phyloP scores from a whole-genome alignment of 2,888 invertebrate species.

The Agriopis marginaria region DNA sequence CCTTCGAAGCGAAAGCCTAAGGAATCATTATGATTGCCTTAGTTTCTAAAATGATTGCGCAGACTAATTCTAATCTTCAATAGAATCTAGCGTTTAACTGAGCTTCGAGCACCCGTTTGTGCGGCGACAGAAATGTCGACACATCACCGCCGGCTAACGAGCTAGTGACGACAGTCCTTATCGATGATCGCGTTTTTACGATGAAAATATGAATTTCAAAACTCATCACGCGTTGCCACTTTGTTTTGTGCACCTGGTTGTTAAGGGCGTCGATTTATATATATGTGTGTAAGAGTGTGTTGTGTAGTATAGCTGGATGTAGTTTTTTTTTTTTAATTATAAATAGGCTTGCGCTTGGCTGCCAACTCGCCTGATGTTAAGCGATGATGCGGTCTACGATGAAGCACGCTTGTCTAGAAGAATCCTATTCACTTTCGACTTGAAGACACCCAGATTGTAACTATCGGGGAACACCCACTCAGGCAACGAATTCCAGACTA shows the following conservation, averaged over 20 bases:
- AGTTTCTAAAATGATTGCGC: background rate
- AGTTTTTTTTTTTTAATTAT: too few relatives aligned
- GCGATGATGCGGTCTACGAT: too few relatives aligned
- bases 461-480: too few relatives aligned
- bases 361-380: too few relatives aligned
- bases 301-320: background rate
- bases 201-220: conserved; percentile 51
- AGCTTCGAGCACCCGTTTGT: conserved; percentile 48
- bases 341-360: too few relatives aligned
- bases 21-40: background rate
- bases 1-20: too few relatives aligned
- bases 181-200: conserved; percentile 43
- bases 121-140: conserved; percentile 68
- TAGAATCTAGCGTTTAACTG: conserved; percentile 48
- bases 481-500: too few relatives aligned
- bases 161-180: conserved; percentile 57
- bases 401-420: too few relatives aligned
- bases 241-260: conserved; percentile 6
- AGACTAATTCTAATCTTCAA: conserved; percentile 21
- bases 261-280: background rate
- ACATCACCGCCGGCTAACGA: conserved; percentile 68
- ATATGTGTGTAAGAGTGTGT: background rate
- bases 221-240: background rate
- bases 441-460: too few relatives aligned
- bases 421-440: too few relatives aligned